Conservation (phyloP, 2,113 vertebrate species). For the Macrotus californicus region DNA sequence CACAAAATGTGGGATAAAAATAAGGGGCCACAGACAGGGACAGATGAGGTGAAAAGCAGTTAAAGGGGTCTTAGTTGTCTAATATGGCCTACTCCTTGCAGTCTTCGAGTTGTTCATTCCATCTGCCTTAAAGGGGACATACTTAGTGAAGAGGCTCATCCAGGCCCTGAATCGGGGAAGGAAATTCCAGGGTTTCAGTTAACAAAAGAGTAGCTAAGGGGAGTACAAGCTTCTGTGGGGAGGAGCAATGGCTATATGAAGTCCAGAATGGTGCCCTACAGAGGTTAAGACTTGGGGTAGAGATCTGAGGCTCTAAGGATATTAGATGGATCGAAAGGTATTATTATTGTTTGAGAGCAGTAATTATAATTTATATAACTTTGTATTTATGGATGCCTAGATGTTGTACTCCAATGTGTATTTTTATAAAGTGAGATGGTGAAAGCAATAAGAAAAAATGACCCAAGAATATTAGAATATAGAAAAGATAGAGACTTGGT, state of each 20-base stretch:
- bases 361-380: not conserved
- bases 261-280: not conserved
- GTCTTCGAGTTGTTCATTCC: not conserved
- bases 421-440: not conserved
- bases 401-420: not conserved
- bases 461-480: not conserved
- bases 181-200: not conserved
- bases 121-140: not conserved
- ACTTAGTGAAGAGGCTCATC: not conserved
- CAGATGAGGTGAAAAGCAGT: not conserved
- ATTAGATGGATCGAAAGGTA: not conserved
- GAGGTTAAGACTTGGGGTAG: not conserved
- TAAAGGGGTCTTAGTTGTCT: not conserved
- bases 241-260: not conserved
- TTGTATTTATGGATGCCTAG: not conserved
- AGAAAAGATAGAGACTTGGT: not conserved
- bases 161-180: not conserved
- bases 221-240: not conserved
- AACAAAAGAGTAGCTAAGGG: not conserved
- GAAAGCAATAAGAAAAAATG: not conserved
- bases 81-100: not conserved
- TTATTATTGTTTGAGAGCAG: not conserved
- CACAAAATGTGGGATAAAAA: not conserved
- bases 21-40: not conserved
- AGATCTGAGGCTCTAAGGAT: not conserved